phyloP scores from a whole-genome alignment of 2,888 invertebrate species.

The Chydorus sphaericus region DNA sequence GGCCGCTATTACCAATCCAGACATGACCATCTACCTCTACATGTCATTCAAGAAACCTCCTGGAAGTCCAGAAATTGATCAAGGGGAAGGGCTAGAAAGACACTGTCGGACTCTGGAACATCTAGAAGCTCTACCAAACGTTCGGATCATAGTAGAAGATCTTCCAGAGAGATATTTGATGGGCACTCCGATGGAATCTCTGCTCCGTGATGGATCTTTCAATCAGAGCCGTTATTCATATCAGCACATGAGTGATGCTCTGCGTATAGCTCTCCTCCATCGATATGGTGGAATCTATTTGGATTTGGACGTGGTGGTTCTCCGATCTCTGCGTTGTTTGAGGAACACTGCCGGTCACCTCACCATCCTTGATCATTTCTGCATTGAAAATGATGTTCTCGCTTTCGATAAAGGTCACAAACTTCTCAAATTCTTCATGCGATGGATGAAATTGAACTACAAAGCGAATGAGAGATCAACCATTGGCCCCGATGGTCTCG shows the following conservation, averaged over 20 bases:
- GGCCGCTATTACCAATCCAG: not conserved
- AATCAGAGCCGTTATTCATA: not conserved
- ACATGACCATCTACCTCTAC: not conserved
- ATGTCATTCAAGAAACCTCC: not conserved
- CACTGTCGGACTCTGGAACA: not conserved
- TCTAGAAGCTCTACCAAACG: not conserved
- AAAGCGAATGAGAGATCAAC: not conserved
- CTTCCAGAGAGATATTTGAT: not conserved
- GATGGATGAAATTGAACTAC: not conserved
- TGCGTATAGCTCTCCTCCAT: slow-evolving; percentile 17
- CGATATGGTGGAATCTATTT: slow-evolving; percentile 20
- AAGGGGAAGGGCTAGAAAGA: not conserved
- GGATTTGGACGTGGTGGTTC: slow-evolving; percentile 19
- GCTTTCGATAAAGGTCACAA: not conserved
- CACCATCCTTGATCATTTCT: not conserved
- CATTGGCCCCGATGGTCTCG: not conserved
- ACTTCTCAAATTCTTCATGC: not conserved
- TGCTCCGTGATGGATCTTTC: not conserved
- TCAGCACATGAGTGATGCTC: slow-evolving; percentile 18
- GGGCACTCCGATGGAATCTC: not conserved
- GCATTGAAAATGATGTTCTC: not conserved
- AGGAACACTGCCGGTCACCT: slow-evolving; percentile 15
- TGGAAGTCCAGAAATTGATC: not conserved
- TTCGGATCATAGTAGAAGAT: not conserved
- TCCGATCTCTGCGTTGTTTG: slow-evolving; percentile 16